phyloP scores from a whole-genome alignment of 2,113 vertebrate genomes.

The Proterorhinus semilunaris region DNA sequence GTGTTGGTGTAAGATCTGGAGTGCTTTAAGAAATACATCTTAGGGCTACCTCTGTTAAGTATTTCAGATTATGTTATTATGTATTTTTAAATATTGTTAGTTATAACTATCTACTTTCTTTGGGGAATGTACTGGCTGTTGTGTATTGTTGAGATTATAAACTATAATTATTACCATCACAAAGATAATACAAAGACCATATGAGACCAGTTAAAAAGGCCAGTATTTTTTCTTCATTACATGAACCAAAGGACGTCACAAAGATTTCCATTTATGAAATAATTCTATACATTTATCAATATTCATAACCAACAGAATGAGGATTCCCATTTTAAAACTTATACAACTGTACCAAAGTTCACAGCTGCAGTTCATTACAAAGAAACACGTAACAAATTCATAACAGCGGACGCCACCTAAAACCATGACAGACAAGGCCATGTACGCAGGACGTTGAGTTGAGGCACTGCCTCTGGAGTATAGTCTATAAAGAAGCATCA shows the following conservation, averaged over 20 bases:
- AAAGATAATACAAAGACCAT: slow-evolving; percentile 61
- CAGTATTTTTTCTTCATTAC: slow-evolving; percentile 53
- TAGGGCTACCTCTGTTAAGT: slow-evolving; percentile 35
- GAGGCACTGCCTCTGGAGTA: slow-evolving; percentile 91
- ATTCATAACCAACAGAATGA: slow-evolving; percentile 69
- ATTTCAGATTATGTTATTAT: slow-evolving; percentile 24
- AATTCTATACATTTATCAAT: slow-evolving; percentile 52
- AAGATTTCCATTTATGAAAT: slow-evolving; percentile 62
- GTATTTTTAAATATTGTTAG: slow-evolving; percentile 23
- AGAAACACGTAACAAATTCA: slow-evolving; percentile 78
- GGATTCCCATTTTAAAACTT: slow-evolving; percentile 81
- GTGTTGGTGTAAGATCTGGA: slow-evolving; percentile 63
- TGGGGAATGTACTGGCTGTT: slow-evolving; percentile 68
- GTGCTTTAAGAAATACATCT: slow-evolving; percentile 50
- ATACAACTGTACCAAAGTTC: slow-evolving; percentile 96
- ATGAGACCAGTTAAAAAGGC: slow-evolving; percentile 48
- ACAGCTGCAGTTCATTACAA: slow-evolving; percentile 93
- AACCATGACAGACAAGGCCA: slow-evolving; percentile 80
- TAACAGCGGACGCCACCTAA: slow-evolving; percentile 82
- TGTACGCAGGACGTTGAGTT: slow-evolving; percentile 81
- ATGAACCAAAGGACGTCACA: slow-evolving; percentile 46
- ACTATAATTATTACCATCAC: slow-evolving; percentile 51
- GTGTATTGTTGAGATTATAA: slow-evolving; percentile 55
- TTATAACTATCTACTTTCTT: slow-evolving; percentile 62
- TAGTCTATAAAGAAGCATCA: slow-evolving; percentile 77